Percentiles rank a stretch among this genome's conserved stretches.
Evolutionary conservation across 1,140 invertebrate genomes (phyloP).

Genomic region (Diplogasteroides magnus): DNA sequence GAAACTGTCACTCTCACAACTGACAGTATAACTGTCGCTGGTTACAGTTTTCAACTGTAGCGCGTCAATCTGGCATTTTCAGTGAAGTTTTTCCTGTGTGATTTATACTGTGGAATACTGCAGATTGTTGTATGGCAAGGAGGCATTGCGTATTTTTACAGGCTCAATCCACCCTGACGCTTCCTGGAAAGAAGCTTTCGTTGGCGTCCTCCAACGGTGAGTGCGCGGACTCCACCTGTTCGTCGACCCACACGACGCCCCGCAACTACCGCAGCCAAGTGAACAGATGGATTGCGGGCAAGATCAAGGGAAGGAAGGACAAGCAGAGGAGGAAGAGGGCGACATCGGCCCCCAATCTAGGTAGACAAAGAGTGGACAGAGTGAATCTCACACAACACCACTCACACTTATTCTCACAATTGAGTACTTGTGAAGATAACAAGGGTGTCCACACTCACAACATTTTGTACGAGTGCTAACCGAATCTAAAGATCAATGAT

Average conservation of each 20-base stretch:
- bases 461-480: too few species aligned
- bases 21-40: too few species aligned
- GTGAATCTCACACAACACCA: constrained; percentile 10
- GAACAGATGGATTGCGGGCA: constrained; percentile 36
- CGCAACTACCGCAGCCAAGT: constrained; percentile 25
- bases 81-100: too few species aligned
- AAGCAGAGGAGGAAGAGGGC: constrained; percentile 65
- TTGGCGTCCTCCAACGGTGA: constrained; percentile 37
- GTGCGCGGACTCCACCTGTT: constrained; percentile 21
- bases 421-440: constrained; percentile 16
- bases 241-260: constrained; percentile 11
- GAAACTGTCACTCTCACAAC: too few species aligned
- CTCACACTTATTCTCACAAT: too few species aligned
- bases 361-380: constrained; percentile 31
- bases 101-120: too few species aligned
- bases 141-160: constrained; percentile 32
- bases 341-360: constrained; percentile 77
- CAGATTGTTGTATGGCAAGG: too few species aligned
- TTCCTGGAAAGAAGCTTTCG: constrained; percentile 40
- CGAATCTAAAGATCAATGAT: too few species aligned
- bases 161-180: constrained; percentile 37
- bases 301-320: constrained; percentile 47
- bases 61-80: too few species aligned
- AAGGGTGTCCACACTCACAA: too few species aligned
- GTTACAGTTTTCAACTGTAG: too few species aligned